Base-by-base conservation (phyloP, 1,140 invertebrate species). In the Procambarus virginalis region DNA sequence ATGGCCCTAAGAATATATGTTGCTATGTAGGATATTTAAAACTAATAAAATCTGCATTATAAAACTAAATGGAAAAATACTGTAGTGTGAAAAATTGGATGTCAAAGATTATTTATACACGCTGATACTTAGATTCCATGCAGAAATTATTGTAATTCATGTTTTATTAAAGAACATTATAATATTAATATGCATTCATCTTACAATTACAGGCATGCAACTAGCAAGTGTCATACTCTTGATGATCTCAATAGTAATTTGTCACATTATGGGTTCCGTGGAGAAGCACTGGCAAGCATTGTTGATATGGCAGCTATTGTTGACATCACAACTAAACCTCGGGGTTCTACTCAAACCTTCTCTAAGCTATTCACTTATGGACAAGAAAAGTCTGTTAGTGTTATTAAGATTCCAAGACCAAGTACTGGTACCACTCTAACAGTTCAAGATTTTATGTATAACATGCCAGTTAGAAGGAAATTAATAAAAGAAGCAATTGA, bases 351-450 rank as follows among this genome's bases (percentile, higher is more conserved):
- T 22, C 89, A 94, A 70, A 96, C 95, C 2, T 95, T 93, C 88
- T 93, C 92, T 77, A 93, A 95, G 93, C 94, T 94, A 46, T 93
- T 95, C 94, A 93, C 93, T 51, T 93, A 92, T 94, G 95, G 93
- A 12, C 93, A 93, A 93, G 48, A 93, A 92, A 51, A 93, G 84
- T 90, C 89, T 91, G 88, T 94, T 14, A 81, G 92, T 8, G 92
- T 94, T 55, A 92, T 92, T 22, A 91, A 93, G 75, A 93, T 91
- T 4, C 92, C 92, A 20, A 94, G 95, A 85, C 94, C 95, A 34
- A 95, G 95, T 82, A 93, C 93, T 87, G 96, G 96, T 46, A 96
- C 96, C 5, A 96, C 96, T 3, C 94, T 96, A 22, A 95, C 95
- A 88, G 94, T 96, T 49, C 94, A 94, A 91, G 95, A 95, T 55